Percentiles rank a stretch among this genome's conserved stretches.
These are phyloP conservation scores for Drosophila austrosaltans DNA, from an alignment of 2,888 invertebrate species.

Conservation along the genomic window DNA sequence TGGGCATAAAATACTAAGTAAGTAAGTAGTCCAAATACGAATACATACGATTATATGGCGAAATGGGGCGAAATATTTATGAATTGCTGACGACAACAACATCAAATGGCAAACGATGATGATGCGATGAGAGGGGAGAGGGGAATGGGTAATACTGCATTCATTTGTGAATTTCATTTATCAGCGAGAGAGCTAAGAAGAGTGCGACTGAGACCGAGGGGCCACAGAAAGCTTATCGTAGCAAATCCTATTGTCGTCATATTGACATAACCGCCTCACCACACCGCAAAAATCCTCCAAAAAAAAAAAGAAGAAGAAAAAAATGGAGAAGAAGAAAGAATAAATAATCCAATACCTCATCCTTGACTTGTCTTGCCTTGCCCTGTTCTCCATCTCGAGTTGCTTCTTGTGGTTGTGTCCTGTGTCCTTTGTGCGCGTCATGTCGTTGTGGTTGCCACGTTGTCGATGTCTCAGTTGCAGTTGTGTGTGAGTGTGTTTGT, in stretches of 20 bases:
- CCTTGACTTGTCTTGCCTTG: conserved; percentile 1
- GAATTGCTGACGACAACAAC: conserved; percentile 63
- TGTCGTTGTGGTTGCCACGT: conserved; percentile 15
- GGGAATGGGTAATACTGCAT: conserved; percentile 37
- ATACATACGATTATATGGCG: conserved; percentile 24
- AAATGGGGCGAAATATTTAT: conserved; percentile 57
- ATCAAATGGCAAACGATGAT: conserved; percentile 22
- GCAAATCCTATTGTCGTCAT: conserved; percentile 76
- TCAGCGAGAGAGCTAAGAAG: conserved; percentile 49
- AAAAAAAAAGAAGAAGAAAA: conserved; percentile 14
- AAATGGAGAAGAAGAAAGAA: background rate
- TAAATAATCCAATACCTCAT: conserved; percentile 17
- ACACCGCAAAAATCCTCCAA: conserved; percentile 25
- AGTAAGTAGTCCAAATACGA: background rate
- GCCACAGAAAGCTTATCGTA: conserved; percentile 63
- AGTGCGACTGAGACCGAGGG: conserved; percentile 17
- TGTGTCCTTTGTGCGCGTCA: conserved; percentile 8
- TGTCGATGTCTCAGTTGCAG: conserved; percentile 10
- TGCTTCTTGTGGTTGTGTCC: conserved; percentile 14
- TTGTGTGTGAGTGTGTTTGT: conserved; percentile 28
- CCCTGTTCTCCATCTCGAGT: background rate
- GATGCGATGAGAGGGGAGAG: background rate
- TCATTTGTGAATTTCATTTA: conserved; percentile 76
- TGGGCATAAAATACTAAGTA: conserved; percentile 41
- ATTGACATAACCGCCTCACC: conserved; percentile 71